Evolutionary conservation across 2,888 invertebrate species (phyloP), one percentile per base, ranked within the genome.

Genomic region (Anticlea derivata): DNA sequence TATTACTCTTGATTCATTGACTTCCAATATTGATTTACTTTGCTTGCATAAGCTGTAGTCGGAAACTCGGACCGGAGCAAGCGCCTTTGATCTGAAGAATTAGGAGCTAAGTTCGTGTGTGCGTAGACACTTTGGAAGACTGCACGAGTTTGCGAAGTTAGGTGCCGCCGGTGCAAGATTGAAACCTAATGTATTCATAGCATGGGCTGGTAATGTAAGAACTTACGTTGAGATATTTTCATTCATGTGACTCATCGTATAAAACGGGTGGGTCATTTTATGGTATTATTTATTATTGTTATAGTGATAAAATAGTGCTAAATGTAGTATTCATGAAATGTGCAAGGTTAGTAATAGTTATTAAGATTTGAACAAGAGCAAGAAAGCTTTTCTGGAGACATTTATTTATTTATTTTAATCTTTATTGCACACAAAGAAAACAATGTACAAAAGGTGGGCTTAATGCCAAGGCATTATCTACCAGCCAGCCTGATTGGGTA

Each of bases 1-100:
- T 90, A 90, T 90, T 90, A 89, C 88, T 88, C 89, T 83, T 90
- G 90, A 90, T 90, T 90, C 90, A 90, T 89, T 90, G 90, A 90
- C 89, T 89, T 90, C 86, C 78, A 77, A 87, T 90, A 90, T 90
- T 90, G 90, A 90, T 90, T 90, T 90, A 90, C 86, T 89, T 87
- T 87, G 83, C 86, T 85, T 84, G 83, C 87, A 88, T 85, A 86
- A 86, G 83, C 81, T 86, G 79, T 87, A 88, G 86, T 85, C 80
- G 70, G 80, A 65, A 80, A 71, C 77, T 77, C 77, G 70, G 66
- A 66, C 78, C 75, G 71, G 41, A 33, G 41, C 46, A 29, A 73
- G 63, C 70, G 63, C 65, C 73, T 81, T 75, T 76, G 73, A 75
- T 77, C 73, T 73, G 63, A 79, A 79, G 80, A 83, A 83, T 79